Percentiles rank a stretch among this genome's conserved stretches.
These are phyloP conservation scores for Adelognathus sp. DNA, from an alignment of 2,888 invertebrate genomes.

Conservation along the genomic window DNA sequence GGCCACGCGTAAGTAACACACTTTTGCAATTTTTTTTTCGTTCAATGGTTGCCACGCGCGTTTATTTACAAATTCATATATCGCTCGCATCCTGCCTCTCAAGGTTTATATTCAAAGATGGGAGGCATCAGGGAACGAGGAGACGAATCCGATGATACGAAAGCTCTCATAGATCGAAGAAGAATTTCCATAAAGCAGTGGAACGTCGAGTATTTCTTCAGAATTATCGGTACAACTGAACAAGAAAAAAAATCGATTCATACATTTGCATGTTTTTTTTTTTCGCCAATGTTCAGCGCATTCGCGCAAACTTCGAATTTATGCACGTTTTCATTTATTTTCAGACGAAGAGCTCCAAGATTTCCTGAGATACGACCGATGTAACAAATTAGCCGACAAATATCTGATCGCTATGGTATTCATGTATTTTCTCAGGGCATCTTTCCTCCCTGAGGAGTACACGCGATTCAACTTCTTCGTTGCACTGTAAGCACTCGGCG, in stretches of 20 bases:
- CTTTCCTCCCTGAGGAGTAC: slow-evolving; percentile 80
- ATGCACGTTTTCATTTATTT: slow-evolving; percentile 66
- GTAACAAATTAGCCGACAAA: slow-evolving; percentile 82
- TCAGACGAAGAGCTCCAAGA: slow-evolving; percentile 78
- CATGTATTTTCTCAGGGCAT: slow-evolving; percentile 83
- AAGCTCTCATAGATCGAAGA: not conserved
- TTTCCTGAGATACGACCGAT: slow-evolving; percentile 81
- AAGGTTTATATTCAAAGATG: slow-evolving; percentile 15
- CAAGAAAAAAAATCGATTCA: not conserved
- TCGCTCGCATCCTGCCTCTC: not conserved
- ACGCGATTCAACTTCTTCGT: slow-evolving; percentile 82
- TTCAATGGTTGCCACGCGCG: not conserved
- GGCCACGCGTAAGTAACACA: slow-evolving; percentile 47
- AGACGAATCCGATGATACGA: slow-evolving; percentile 8
- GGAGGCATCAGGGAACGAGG: slow-evolving; percentile 38
- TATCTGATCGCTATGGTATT: slow-evolving; percentile 84
- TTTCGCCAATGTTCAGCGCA: too few relatives aligned
- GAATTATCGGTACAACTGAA: slow-evolving; percentile 65
- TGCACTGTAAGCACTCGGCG: slow-evolving; percentile 81
- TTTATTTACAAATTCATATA: slow-evolving; percentile 6
- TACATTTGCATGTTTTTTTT: not conserved
- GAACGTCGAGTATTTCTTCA: slow-evolving; percentile 69
- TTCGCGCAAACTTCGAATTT: too few relatives aligned
- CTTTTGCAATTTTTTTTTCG: not conserved
- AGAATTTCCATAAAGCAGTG: slow-evolving; percentile 66